Base-by-base conservation (phyloP, 1,140 invertebrate species). In the Drosophila pectinifera region DNA sequence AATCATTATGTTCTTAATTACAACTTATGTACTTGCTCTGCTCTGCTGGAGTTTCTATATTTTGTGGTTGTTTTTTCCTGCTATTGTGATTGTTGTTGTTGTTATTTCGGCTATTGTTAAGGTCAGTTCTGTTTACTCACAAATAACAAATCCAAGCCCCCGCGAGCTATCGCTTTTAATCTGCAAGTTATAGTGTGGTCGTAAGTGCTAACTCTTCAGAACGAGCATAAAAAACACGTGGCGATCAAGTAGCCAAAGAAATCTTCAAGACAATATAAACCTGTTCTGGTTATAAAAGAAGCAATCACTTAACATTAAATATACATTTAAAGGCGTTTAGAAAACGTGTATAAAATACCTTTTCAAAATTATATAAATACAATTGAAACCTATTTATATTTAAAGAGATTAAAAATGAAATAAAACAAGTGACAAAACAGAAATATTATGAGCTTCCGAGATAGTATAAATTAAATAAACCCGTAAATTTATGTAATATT, bases 71-170 rank as follows among this genome's bases (percentile, higher is more conserved):
- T 20, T 53, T 36, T 34, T 31, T n/a, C 22, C 43, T 24, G 14
- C 13, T 13, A 24, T 46, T 26, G 42, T 45, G 20, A 16, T 57
- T 31, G 24, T 18, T 69, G 20, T 43, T 55, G 49, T 48, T 74
- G 68, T 39, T 48, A 3, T 55, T 51, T 53, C 62, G 8, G 11
- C 61, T 48, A 64, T 73, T 77, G 74, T 63, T 85, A 84, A 84
- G 81, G 81, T 84, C 80, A 84, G 80, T 84, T 80, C 49, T 85
- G 67, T 70, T 68, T 68, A 43, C 67, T 18, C 18, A 43, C 58
- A 58, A 69, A 34, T 28, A 74, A 64, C 45, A 51, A 58, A 62
- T 73, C 45, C 49, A 56, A 61, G 61, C 58, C 63, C 57, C 63
- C 57, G 54, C 55, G 64, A 10, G 36, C 38, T 57, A 56, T 51